Evolutionary conservation across 2,797 vertebrate genomes (phyloP), one percentile per base, ranked within the genome.

Genomic region (Channa striata): DNA sequence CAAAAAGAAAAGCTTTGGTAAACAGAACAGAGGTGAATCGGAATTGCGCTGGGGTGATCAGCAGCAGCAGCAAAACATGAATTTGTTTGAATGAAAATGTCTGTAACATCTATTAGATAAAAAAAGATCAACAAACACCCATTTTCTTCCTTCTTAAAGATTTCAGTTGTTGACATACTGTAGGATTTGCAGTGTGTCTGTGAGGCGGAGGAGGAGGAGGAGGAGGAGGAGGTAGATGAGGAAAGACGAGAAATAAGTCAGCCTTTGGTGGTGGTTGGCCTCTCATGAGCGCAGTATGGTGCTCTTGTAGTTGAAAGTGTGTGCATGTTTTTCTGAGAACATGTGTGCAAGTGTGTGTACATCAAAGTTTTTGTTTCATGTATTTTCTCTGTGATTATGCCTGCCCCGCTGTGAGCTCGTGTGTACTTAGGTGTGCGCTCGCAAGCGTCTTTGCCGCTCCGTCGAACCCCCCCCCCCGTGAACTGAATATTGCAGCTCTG

Each of bases 281-380:
- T 87, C 82, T 83, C 66, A 67, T 69, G 59, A 65, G 71, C 78
- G 74, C 86, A 87, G 86, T 69, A 61, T 77, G 84, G 56, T 54
- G 62, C 82, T 61, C 72, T 60, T 78, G 71, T 73, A 74, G 44
- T 80, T 88, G 72, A 83, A 83, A 86, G 75, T 37, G 65, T 57
- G 72, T 68, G 65, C 62, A 50, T 88, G 67, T 77, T 80, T 85
- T 69, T 68, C 25, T 80, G 71, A 34, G 66, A 79, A 84, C 71
- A 80, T 83, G 68, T 74, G 82, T 70, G 72, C 20, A 9, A 60
- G 74, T 68, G 73, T 72, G 74, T 74, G 80, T 56, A 60, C 79
- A 76, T 91, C 82, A 86, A 82, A 81, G 79, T 83, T 84, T 87
- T 77, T 72, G 60, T 80, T 86, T 83, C 64, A 64, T 81, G 82